Percentiles rank a stretch among this genome's conserved stretches.
These are phyloP conservation scores for Lagorchestes hirsutus DNA, from an alignment of 2,797 vertebrate species.

Conservation along the genomic window DNA sequence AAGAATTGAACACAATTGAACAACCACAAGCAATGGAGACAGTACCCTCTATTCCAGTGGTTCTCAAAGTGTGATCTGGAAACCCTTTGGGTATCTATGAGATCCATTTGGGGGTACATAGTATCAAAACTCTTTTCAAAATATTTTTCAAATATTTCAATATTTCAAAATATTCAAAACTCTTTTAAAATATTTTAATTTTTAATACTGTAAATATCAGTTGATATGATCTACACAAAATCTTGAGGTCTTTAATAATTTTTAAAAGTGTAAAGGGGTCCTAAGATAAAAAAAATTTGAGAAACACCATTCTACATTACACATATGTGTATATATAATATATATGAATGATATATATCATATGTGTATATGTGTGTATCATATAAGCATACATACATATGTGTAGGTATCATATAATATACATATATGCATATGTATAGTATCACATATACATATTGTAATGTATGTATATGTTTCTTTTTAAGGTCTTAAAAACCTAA, in stretches of 20 bases:
- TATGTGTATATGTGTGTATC: neutral
- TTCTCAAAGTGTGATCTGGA: neutral
- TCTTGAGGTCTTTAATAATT: neutral
- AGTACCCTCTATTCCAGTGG: neutral
- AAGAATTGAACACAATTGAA: neutral
- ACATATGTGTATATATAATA: no score
- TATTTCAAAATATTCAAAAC: no score
- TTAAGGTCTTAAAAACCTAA: neutral
- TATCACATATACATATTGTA: neutral
- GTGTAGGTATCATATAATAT: neutral
- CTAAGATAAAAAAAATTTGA: neutral
- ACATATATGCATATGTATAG: neutral
- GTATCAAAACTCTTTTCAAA: neutral
- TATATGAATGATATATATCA: neutral
- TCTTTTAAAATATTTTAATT: neutral
- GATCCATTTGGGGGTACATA: no score
- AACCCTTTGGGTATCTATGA: neutral
- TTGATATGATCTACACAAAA: neutral
- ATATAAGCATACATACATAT: neutral
- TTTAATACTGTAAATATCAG: neutral
- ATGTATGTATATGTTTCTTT: neutral
- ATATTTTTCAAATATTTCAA: no score
- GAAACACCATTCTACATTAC: neutral
- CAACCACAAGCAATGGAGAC: neutral
- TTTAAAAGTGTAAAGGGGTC: neutral